phyloP scores from a whole-genome alignment of 2,797 vertebrate genomes.

The Esox lucius region DNA sequence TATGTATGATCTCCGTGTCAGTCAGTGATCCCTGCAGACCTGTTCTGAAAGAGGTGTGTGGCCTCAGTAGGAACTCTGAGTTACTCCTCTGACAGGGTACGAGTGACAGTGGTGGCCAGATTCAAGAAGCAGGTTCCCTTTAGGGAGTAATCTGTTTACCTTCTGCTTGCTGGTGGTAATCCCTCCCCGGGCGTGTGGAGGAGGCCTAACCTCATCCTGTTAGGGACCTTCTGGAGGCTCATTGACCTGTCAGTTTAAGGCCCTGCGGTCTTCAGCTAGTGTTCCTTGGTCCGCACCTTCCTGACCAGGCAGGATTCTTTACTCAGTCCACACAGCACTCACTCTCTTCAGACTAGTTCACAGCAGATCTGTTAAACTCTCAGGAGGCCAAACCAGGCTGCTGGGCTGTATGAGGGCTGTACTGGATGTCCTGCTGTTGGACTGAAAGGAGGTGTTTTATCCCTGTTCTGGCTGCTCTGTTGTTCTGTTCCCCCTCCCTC shows the following conservation, averaged over 20 bases:
- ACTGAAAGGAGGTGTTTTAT: slow-evolving; percentile 42
- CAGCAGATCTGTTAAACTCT: slow-evolving; percentile 26
- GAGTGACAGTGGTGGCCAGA: slow-evolving; percentile 76
- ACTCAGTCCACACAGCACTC: neutral
- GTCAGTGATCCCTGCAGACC: slow-evolving; percentile 34
- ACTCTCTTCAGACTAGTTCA: slow-evolving; percentile 9
- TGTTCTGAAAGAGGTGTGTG: slow-evolving; percentile 18
- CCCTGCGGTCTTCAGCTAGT: slow-evolving; percentile 18
- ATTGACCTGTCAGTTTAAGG: slow-evolving; percentile 73
- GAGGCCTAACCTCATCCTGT: slow-evolving; percentile 86
- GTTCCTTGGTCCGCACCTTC: slow-evolving; percentile 22
- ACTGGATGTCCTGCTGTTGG: slow-evolving; percentile 33
- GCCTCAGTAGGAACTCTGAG: slow-evolving; percentile 5
- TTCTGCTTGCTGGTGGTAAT: slow-evolving; percentile 87
- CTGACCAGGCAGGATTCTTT: neutral
- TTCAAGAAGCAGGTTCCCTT: slow-evolving; percentile 79
- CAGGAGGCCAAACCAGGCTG: slow-evolving; percentile 37
- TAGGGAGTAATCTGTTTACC: slow-evolving; percentile 90
- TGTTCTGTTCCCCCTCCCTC: neutral
- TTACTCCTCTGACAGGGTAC: slow-evolving; percentile 28
- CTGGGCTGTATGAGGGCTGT: slow-evolving; percentile 12
- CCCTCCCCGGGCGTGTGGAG: slow-evolving; percentile 84
- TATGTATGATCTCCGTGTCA: slow-evolving; percentile 41
- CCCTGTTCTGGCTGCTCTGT: slow-evolving; percentile 14
- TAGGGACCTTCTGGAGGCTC: slow-evolving; percentile 86